A percentile compares a stretch with the other conserved stretches of the same genome.
phyloP scores from a whole-genome alignment of 2,888 invertebrate genomes.

The Watsonalla cultraria region DNA sequence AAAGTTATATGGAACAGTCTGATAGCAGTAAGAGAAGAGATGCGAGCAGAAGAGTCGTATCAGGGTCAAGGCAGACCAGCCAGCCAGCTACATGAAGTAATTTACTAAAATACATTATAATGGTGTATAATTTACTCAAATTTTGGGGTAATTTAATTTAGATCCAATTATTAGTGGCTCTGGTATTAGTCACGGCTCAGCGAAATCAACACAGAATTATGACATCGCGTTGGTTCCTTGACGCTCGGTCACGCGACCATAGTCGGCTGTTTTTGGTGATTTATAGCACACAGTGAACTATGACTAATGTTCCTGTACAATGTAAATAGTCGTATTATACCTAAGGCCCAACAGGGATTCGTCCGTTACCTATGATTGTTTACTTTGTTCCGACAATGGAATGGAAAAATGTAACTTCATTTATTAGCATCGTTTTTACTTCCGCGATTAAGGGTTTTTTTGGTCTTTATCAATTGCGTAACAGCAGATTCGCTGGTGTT shows the following conservation, averaged over 20 bases:
- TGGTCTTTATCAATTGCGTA: no score
- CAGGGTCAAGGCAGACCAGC: background rate
- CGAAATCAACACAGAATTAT: conserved; percentile 67
- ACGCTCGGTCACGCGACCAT: conserved; percentile 49
- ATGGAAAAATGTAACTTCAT: conserved; percentile 10
- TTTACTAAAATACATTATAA: background rate
- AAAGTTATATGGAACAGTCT: no score
- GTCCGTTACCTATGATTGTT: conserved; percentile 35
- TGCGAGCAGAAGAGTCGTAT: no score
- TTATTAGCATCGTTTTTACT: background rate
- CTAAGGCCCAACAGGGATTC: conserved; percentile 36
- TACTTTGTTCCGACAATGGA: background rate
- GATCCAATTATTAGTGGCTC: conserved; percentile 49
- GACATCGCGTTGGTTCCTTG: conserved; percentile 63
- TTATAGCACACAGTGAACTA: conserved; percentile 58
- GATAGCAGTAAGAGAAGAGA: no score
- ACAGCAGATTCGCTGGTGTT: no score
- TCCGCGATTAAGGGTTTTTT: no score
- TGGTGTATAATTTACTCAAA: conserved; percentile 6
- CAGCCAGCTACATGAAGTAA: background rate
- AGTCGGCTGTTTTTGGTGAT: conserved; percentile 70
- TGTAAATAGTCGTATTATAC: conserved; percentile 11
- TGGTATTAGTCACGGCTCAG: conserved; percentile 61
- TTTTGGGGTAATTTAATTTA: conserved; percentile 21
- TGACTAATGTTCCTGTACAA: conserved; percentile 45